phyloP scores from a whole-genome alignment of 2,797 vertebrate genomes.

The Alectoris magna region DNA sequence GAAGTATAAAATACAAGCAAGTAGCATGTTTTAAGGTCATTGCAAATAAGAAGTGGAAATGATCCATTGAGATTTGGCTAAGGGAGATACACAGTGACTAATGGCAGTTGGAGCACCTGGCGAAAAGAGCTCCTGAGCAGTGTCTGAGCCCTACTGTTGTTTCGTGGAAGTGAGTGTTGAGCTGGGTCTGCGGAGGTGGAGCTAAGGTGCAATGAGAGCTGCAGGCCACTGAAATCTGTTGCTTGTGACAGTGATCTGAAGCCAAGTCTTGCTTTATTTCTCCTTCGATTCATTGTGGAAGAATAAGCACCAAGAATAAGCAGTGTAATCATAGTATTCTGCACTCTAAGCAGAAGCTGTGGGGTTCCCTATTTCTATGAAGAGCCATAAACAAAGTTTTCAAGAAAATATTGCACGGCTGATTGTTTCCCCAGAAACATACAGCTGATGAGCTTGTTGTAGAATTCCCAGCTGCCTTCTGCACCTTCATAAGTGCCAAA shows the following conservation, averaged over 20 bases:
- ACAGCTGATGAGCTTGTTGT: background rate
- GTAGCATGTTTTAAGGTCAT: background rate
- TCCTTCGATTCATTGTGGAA: background rate
- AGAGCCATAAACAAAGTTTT: background rate
- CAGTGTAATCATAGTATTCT: background rate
- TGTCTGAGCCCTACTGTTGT: background rate
- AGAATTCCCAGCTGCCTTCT: background rate
- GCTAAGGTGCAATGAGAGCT: background rate
- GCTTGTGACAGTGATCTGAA: background rate
- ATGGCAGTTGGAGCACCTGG: background rate
- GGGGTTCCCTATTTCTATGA: background rate
- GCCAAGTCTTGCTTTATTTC: background rate
- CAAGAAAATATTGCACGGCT: background rate
- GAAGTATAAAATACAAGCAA: background rate
- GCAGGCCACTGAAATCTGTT: background rate
- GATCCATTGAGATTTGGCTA: background rate
- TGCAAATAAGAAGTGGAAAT: rapidly evolving
- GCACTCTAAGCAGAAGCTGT: background rate
- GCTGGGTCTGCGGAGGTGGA: background rate
- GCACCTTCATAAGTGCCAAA: background rate
- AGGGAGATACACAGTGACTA: background rate
- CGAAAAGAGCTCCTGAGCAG: too few species aligned
- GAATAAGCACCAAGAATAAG: background rate
- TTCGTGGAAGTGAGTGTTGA: background rate
- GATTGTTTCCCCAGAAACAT: background rate